Conservation (phyloP, 2,797 vertebrate genomes). For the Propithecus deckenii region DNA sequence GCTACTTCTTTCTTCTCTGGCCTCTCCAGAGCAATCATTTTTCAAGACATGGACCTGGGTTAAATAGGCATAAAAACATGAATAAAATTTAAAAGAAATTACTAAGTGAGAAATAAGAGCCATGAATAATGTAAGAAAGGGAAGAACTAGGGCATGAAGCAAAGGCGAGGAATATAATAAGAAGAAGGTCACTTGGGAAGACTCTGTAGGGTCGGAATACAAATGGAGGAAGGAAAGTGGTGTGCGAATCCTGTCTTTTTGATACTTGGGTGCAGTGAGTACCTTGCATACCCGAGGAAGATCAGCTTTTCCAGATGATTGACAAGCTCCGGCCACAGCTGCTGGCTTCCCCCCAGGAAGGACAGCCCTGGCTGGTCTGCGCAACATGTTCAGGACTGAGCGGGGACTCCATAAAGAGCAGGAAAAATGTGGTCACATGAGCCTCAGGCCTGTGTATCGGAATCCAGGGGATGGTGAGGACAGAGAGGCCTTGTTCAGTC, state of each 20-base stretch:
- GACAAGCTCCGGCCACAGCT: background rate
- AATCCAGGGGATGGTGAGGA: fast-evolving
- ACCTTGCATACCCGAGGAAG: background rate
- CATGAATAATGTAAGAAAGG: constrained; percentile 59
- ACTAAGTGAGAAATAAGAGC: constrained; percentile 60
- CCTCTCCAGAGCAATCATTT: constrained; percentile 30
- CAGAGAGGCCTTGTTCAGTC: background rate
- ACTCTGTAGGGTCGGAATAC: background rate
- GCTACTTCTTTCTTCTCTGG: constrained; percentile 27
- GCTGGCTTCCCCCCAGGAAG: background rate
- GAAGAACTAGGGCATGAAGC: constrained; percentile 36
- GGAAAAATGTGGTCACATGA: background rate
- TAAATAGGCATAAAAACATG: constrained; percentile 53
- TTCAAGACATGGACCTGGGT: constrained; percentile 61
- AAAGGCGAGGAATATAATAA: constrained; percentile 28
- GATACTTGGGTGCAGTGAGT: background rate
- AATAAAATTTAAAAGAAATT: constrained; percentile 67
- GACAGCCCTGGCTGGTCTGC: background rate
- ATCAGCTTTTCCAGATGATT: constrained; percentile 53
- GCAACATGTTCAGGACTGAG: background rate
- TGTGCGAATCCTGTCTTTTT: background rate
- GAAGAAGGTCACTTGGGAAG: constrained; percentile 20
- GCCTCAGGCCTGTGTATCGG: background rate
- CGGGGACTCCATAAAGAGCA: background rate
- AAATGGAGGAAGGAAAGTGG: constrained; percentile 1